Percentiles rank a stretch among this genome's conserved stretches.
Evolutionary conservation across 2,113 vertebrate genomes (phyloP).

Genomic region (Onychorhynchus coronatus): DNA sequence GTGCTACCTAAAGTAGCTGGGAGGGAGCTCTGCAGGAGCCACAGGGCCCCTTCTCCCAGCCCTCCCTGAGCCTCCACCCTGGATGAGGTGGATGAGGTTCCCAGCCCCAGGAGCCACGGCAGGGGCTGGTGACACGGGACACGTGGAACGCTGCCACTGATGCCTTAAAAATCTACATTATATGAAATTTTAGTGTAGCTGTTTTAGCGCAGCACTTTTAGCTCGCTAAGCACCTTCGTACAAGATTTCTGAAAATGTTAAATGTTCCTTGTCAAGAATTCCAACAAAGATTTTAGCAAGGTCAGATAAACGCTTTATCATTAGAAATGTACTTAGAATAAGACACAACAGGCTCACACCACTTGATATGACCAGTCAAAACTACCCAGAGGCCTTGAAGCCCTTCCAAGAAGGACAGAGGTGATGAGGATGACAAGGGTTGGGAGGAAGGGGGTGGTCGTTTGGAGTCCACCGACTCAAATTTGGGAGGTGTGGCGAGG

Average conservation of each 20-base stretch:
- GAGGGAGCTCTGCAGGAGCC: not conserved
- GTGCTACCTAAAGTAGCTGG: not conserved
- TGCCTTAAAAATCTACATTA: not conserved
- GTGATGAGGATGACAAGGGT: not conserved
- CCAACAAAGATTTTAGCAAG: not conserved
- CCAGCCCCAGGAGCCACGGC: too few species aligned
- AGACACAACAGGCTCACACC: not conserved
- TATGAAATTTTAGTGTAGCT: not conserved
- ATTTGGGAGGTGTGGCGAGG: too few species aligned
- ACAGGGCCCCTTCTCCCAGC: not conserved
- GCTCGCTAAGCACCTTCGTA: not conserved
- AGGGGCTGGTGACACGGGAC: too few species aligned
- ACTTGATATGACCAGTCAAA: not conserved
- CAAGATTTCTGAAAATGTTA: not conserved
- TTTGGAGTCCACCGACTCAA: too few species aligned
- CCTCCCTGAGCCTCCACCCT: not conserved
- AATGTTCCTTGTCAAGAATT: not conserved
- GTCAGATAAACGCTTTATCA: not conserved
- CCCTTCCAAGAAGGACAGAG: not conserved
- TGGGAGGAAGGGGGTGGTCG: not conserved
- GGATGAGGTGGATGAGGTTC: too few species aligned
- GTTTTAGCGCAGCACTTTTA: not conserved
- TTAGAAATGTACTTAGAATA: not conserved
- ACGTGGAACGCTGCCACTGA: not conserved
- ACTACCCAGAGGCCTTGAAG: not conserved